phyloP scores from a whole-genome alignment of 1,140 invertebrate species.

The Dinothrombium tinctorium region DNA sequence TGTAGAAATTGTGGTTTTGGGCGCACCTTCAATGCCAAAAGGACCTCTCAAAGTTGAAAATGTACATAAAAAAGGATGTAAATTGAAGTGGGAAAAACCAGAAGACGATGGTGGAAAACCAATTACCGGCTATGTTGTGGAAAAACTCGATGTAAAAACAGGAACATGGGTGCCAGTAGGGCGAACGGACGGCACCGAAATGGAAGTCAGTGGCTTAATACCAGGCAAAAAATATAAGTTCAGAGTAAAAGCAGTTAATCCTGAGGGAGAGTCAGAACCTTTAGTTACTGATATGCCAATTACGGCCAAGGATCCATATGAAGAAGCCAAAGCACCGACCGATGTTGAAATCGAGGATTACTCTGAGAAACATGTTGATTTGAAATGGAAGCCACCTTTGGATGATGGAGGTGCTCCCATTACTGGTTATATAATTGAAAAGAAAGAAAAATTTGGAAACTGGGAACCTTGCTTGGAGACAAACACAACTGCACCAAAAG shows the following conservation, averaged over 20 bases:
- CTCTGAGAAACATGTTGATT: constrained; percentile 81
- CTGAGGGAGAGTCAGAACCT: constrained; percentile 83
- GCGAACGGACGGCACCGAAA: constrained; percentile 69
- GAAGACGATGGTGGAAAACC: constrained; percentile 86
- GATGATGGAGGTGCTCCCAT: constrained; percentile 65
- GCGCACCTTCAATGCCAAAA: constrained; percentile 16
- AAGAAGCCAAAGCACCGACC: constrained; percentile 68
- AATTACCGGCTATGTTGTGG: constrained; percentile 78
- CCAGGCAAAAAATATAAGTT: constrained; percentile 91
- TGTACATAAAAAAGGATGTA: constrained; percentile 81
- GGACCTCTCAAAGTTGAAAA: constrained; percentile 44
- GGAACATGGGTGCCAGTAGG: constrained; percentile 68
- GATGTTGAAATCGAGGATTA: constrained; percentile 72
- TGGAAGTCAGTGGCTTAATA: constrained; percentile 51
- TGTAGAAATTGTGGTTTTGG: constrained; percentile 52
- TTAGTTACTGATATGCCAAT: constrained; percentile 68
- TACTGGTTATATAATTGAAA: constrained; percentile 66
- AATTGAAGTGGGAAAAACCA: constrained; percentile 74
- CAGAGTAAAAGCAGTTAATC: constrained; percentile 88
- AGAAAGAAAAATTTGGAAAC: constrained; percentile 75
- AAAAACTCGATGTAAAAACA: constrained; percentile 70
- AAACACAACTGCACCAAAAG: constrained; percentile 48
- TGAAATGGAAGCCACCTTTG: constrained; percentile 55
- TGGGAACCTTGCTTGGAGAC: constrained; percentile 76
- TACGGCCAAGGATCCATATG: constrained; percentile 79